These are phyloP conservation scores for Dendrocincla tyrannina DNA, from an alignment of 2,797 vertebrate species.

Conservation along the genomic window DNA sequence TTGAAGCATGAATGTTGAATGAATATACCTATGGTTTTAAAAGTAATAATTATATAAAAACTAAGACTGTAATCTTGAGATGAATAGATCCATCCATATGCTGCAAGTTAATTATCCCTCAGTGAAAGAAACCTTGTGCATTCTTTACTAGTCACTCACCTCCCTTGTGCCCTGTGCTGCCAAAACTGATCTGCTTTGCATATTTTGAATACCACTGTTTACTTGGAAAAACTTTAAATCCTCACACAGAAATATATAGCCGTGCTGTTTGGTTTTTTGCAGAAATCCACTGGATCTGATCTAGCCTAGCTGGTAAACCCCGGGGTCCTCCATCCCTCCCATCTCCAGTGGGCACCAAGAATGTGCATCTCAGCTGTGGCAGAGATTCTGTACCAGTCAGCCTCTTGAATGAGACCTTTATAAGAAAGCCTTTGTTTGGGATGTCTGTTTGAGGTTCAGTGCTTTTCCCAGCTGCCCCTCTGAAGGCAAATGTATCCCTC, in stretches of 20 bases:
- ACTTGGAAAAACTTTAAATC: not conserved
- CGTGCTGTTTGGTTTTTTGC: not conserved
- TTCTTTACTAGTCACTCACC: not conserved
- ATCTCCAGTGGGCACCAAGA: not conserved
- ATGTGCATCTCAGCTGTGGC: fast-evolving
- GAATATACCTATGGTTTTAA: not conserved
- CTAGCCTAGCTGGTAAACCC: not conserved
- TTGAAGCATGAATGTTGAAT: not conserved
- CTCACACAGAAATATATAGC: not conserved
- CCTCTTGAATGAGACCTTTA: constrained; percentile 36
- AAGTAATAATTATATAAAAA: constrained; percentile 11
- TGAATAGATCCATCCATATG: not conserved
- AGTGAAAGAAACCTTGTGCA: not conserved
- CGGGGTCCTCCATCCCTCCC: not conserved
- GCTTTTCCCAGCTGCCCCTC: constrained; percentile 41
- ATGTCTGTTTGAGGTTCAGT: not conserved
- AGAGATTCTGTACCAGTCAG: constrained; percentile 3
- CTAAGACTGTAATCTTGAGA: not conserved
- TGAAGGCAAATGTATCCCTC: constrained; percentile 6
- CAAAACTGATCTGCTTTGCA: not conserved
- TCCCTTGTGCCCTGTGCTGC: not conserved
- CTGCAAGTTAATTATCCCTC: constrained; percentile 1
- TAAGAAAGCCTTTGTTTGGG: constrained; percentile 25
- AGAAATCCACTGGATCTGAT: not conserved
- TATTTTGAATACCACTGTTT: not conserved